A percentile compares a stretch with the other conserved stretches of the same genome.
These are phyloP conservation scores for Archips crataeganus DNA, from an alignment of 2,888 invertebrate genomes.

Conservation along the genomic window DNA sequence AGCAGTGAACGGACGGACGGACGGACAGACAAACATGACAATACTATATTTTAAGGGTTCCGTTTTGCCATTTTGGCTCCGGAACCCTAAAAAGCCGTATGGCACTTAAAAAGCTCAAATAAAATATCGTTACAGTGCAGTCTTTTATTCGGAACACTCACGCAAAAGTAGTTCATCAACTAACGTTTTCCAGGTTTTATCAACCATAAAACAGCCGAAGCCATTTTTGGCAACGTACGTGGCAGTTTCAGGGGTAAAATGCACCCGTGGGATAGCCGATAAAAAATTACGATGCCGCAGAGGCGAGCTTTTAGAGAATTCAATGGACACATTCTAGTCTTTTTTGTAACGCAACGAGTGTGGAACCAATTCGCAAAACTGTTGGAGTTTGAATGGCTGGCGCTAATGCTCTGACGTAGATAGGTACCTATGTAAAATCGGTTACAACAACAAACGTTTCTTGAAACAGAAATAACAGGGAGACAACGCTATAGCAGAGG, in stretches of 20 bases:
- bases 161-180: conserved; percentile 41
- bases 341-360: conserved; percentile 58
- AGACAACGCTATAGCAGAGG: too few relatives aligned
- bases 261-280: conserved; percentile 62
- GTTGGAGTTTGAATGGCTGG: conserved; percentile 58
- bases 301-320: conserved; percentile 59
- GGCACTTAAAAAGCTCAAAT: neutral
- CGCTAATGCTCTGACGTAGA: neutral
- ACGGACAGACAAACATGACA: too few relatives aligned
- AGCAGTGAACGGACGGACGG: too few relatives aligned
- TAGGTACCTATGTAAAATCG: neutral
- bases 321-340: conserved; percentile 61
- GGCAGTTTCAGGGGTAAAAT: conserved; percentile 54
- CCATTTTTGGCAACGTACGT: conserved; percentile 54
- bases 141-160: conserved; percentile 19
- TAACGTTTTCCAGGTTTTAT: conserved; percentile 45
- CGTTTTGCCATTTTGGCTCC: too few relatives aligned
- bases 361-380: conserved; percentile 64
- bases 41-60: too few relatives aligned
- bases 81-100: neutral
- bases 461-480: neutral
- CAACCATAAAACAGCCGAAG: conserved; percentile 46
- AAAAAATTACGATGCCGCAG: conserved; percentile 68
- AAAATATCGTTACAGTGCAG: neutral
- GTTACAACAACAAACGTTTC: neutral